Percentiles rank a stretch among this genome's conserved stretches.
Conservation (phyloP, 1,140 invertebrate genomes). For the Drosophila oshimai region DNA sequence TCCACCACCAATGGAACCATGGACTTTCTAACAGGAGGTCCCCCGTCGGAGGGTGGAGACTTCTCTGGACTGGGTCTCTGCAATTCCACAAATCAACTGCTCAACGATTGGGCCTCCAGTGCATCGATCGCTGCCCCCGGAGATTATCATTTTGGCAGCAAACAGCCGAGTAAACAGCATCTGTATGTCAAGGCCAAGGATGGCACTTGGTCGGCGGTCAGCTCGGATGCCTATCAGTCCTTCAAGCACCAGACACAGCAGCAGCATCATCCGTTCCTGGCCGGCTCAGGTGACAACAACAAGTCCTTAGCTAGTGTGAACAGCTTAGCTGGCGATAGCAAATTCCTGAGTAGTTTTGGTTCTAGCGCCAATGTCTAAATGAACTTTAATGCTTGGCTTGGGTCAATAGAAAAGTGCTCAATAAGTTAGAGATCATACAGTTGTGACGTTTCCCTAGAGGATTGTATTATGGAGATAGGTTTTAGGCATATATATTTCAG, state of each 20-base stretch:
- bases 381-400: constrained; percentile 18
- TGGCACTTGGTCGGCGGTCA: constrained; percentile 79
- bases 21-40: constrained; percentile 62
- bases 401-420: constrained; percentile 55
- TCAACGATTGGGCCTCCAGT: constrained; percentile 79
- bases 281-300: constrained; percentile 61
- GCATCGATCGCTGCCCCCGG: constrained; percentile 68
- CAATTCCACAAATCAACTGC: constrained; percentile 79
- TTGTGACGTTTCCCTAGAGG: not conserved
- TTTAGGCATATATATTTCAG: constrained; percentile 1
- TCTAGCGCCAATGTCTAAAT: constrained; percentile 69
- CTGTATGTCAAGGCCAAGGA: constrained; percentile 81
- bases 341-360: constrained; percentile 79
- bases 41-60: constrained; percentile 48
- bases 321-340: constrained; percentile 65
- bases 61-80: constrained; percentile 61
- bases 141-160: constrained; percentile 78
- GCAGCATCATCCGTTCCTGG: constrained; percentile 57
- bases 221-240: constrained; percentile 76
- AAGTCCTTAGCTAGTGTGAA: constrained; percentile 64
- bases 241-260: constrained; percentile 65
- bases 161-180: constrained; percentile 77
- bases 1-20: constrained; percentile 36
- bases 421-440: constrained; percentile 22
- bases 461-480: not conserved